Conservation (phyloP, 2,113 vertebrate species). For the Cyprinodon tularosa region DNA sequence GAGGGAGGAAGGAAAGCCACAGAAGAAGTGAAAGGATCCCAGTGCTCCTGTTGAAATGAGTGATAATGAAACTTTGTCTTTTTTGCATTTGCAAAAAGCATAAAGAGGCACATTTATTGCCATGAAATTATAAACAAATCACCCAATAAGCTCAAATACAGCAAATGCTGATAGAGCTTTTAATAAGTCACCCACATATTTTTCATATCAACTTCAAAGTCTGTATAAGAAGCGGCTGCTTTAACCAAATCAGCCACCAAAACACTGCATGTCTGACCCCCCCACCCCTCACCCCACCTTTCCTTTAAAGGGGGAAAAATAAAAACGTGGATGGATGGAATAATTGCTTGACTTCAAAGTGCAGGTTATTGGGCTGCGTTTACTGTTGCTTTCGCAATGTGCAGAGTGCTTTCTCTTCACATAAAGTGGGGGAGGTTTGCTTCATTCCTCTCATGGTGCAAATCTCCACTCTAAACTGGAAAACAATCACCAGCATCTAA, state of each 20-base stretch:
- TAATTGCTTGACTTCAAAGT: conserved; percentile 75
- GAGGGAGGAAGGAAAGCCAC: conserved; percentile 51
- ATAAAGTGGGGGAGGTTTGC: conserved; percentile 38
- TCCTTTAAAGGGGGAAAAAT: conserved; percentile 54
- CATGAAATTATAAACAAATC: conserved; percentile 10
- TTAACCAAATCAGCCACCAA: conserved; percentile 56
- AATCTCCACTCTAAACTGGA: conserved; percentile 55
- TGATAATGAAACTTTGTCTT: conserved; percentile 19
- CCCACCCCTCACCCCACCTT: conserved; percentile 8
- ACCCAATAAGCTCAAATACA: conserved; percentile 16
- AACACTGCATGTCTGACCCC: conserved; percentile 4
- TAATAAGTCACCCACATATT: conserved; percentile 55
- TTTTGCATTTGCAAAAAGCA: background rate
- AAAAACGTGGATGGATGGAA: conserved; percentile 65
- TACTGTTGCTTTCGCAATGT: conserved; percentile 46
- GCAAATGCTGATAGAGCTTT: conserved; percentile 22
- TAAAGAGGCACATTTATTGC: conserved; percentile 15
- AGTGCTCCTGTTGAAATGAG: conserved; percentile 48
- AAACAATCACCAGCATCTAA: background rate
- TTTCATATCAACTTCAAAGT: conserved; percentile 70
- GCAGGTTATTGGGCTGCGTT: conserved; percentile 64
- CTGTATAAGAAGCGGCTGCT: conserved; percentile 41
- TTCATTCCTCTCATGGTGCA: conserved; percentile 35
- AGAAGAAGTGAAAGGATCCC: conserved; percentile 53
- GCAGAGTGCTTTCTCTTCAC: conserved; percentile 49